A percentile compares a stretch with the other conserved stretches of the same genome.
Conservation (phyloP, 2,797 vertebrate genomes). For the Notamacropus eugenii region DNA sequence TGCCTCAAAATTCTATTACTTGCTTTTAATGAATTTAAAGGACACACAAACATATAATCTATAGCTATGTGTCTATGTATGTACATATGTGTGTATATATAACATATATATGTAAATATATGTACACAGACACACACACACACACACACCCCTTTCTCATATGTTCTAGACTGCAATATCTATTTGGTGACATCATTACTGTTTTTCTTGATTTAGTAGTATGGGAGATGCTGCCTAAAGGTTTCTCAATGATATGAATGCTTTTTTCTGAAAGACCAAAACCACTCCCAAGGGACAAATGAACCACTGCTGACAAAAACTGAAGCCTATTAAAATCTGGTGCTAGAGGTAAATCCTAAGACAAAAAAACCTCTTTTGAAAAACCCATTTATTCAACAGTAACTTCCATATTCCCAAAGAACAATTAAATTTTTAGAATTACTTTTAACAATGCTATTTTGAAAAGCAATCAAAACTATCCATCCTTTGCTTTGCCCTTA, state of each 20-base stretch:
- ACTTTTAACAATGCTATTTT: not conserved
- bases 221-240: not conserved
- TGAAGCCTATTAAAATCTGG: not conserved
- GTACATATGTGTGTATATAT: not conserved
- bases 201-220: not conserved
- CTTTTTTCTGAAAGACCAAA: not conserved
- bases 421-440: slow-evolving; percentile 31
- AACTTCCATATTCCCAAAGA: not conserved
- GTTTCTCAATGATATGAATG: not conserved
- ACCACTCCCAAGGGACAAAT: not conserved
- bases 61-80: not conserved
- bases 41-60: not conserved
- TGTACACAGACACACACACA: too few relatives aligned
- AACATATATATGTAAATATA: not conserved
- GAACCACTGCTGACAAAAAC: not conserved
- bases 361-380: not conserved
- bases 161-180: not conserved
- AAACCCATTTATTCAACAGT: not conserved
- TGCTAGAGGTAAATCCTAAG: not conserved
- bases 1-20: not conserved
- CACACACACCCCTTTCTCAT: not conserved
- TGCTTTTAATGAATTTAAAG: not conserved
- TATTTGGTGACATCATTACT: not conserved
- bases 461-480: slow-evolving; percentile 25
- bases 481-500: slow-evolving; percentile 56